phyloP scores from a whole-genome alignment of 2,797 vertebrate genomes.

The Triplophysa bombifrons region DNA sequence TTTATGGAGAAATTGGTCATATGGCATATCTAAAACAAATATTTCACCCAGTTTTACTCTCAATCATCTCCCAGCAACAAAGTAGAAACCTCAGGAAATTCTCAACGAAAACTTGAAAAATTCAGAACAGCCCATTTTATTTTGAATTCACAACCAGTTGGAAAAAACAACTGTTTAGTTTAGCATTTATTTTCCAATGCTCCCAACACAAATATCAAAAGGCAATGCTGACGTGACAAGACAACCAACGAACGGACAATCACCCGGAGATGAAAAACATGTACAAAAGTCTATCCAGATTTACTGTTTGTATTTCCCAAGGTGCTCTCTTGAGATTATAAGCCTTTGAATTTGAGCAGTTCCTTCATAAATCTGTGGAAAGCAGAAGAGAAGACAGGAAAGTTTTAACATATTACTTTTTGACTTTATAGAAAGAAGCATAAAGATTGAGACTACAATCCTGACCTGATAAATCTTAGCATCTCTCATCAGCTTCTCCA shows the following conservation, averaged over 20 bases:
- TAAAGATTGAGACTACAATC: neutral
- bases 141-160: neutral
- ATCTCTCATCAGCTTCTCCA: constrained; percentile 97
- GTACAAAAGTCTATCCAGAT: constrained; percentile 31
- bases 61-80: neutral
- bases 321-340: constrained; percentile 88
- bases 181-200: neutral
- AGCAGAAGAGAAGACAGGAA: neutral
- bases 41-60: neutral
- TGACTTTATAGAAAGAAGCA: too few species aligned
- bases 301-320: constrained; percentile 82
- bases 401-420: neutral
- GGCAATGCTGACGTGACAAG: constrained; percentile 48
- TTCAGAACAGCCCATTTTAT: constrained; percentile 17
- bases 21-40: neutral
- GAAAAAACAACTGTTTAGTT: constrained; percentile 13
- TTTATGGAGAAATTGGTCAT: neutral
- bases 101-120: neutral
- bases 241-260: constrained; percentile 30
- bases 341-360: constrained; percentile 94
- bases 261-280: constrained; percentile 47
- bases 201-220: constrained; percentile 35
- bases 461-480: constrained; percentile 95
- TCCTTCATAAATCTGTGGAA: constrained; percentile 93
- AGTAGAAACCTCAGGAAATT: neutral